Conservation (phyloP, 2,888 invertebrate genomes). For the Sarcophaga variegata region DNA sequence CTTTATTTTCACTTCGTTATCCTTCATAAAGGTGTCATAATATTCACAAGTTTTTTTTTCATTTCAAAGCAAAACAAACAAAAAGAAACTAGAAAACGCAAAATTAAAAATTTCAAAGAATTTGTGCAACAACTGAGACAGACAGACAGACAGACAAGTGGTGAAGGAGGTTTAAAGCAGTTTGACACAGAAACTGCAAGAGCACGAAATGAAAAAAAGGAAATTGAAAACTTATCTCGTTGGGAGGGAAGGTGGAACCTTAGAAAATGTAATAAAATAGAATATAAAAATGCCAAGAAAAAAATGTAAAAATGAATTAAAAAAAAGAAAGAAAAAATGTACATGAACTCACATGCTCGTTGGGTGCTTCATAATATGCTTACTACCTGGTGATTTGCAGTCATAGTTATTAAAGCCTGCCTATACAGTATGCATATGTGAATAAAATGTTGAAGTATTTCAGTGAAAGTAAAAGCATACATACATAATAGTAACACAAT, state of each 20-base stretch:
- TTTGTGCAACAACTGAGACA: slow-evolving; percentile 14
- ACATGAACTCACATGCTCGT: slow-evolving; percentile 26
- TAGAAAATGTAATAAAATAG: slow-evolving; percentile 2
- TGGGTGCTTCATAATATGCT: neutral
- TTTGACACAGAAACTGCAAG: slow-evolving; percentile 16
- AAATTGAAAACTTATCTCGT: neutral
- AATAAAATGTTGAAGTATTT: slow-evolving; percentile 14
- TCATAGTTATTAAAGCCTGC: no score
- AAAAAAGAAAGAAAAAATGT: neutral
- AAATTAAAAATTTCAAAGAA: slow-evolving; percentile 30
- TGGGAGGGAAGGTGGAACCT: neutral
- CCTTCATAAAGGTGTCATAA: slow-evolving; percentile 35
- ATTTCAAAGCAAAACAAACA: neutral
- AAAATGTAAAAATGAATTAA: neutral
- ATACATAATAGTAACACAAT: neutral
- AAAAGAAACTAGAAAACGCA: neutral
- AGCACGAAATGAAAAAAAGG: neutral
- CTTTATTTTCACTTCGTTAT: neutral
- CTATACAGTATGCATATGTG: neutral
- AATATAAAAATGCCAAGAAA: neutral
- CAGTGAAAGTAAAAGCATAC: slow-evolving; percentile 37
- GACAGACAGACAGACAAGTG: neutral
- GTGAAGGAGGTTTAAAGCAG: neutral
- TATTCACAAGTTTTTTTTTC: slow-evolving; percentile 42
- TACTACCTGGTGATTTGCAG: no score